phyloP scores from a whole-genome alignment of 2,113 vertebrate species.

The Ptilonorhynchus violaceus region DNA sequence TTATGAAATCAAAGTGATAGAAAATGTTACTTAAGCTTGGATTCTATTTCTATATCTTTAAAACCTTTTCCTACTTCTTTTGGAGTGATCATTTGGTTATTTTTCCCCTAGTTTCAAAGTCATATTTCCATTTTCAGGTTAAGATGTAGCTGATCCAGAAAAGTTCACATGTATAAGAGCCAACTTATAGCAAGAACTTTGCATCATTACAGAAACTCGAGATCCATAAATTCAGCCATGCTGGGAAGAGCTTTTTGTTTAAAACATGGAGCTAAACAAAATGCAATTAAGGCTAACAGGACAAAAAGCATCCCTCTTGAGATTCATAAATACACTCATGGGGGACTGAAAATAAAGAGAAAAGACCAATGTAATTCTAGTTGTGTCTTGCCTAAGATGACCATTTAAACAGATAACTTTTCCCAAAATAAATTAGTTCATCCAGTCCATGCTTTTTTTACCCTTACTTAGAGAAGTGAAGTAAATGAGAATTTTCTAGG shows the following conservation, averaged over 20 bases:
- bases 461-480: neutral
- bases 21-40: neutral
- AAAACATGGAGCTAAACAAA: slow-evolving; percentile 48
- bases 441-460: neutral
- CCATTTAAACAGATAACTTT: slow-evolving; percentile 37
- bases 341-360: slow-evolving; percentile 25
- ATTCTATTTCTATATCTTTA: neutral
- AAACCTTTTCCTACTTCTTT: neutral
- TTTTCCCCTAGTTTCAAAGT: neutral
- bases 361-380: slow-evolving; percentile 36
- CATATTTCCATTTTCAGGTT: neutral
- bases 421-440: neutral
- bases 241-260: slow-evolving; percentile 43
- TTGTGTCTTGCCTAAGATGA: neutral
- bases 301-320: slow-evolving; percentile 38
- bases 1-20: neutral
- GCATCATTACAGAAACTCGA: slow-evolving; percentile 19
- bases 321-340: slow-evolving; percentile 36
- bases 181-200: neutral
- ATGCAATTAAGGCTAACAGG: slow-evolving; percentile 52
- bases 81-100: neutral
- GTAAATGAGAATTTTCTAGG: neutral
- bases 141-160: neutral
- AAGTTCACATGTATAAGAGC: neutral
- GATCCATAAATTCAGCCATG: neutral